phyloP scores from a whole-genome alignment of 2,113 vertebrate species.

The Onychostruthus taczanowskii region DNA sequence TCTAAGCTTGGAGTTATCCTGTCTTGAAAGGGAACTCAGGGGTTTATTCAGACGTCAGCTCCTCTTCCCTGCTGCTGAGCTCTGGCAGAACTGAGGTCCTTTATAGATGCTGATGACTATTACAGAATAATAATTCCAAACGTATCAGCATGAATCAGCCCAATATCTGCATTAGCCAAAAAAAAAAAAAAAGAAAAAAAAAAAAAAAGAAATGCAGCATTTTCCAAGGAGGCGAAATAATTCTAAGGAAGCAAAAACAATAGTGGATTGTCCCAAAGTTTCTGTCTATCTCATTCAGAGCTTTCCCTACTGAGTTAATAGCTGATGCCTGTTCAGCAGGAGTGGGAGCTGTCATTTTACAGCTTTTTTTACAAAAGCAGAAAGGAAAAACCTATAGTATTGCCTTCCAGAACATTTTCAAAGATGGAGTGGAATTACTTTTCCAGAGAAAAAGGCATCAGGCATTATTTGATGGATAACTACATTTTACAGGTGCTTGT shows the following conservation, averaged over 20 bases:
- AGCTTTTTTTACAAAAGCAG: conserved; percentile 30
- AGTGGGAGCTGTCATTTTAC: conserved; percentile 34
- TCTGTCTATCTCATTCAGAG: conserved; percentile 28
- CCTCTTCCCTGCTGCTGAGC: conserved; percentile 4
- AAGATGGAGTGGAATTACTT: conserved; percentile 15
- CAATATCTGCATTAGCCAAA: conserved; percentile 5
- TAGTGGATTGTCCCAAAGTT: not conserved
- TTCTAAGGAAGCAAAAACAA: conserved; percentile 34
- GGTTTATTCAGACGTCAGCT: not conserved
- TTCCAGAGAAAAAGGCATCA: conserved; percentile 28
- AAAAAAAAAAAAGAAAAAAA: not conserved
- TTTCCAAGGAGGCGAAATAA: not conserved
- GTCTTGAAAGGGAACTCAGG: not conserved
- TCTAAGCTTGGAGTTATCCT: not conserved
- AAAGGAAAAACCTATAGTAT: conserved; percentile 24
- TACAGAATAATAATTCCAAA: conserved; percentile 25
- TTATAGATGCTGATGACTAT: conserved; percentile 34
- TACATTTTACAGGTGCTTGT: conserved; percentile 6
- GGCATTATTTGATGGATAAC: conserved; percentile 38
- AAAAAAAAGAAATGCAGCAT: not conserved
- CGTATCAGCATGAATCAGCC: not conserved
- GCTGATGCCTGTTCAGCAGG: conserved; percentile 10
- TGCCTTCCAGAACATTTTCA: conserved; percentile 41
- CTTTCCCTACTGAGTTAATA: conserved; percentile 25
- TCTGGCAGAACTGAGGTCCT: conserved; percentile 5